phyloP scores from a whole-genome alignment of 1,140 invertebrate species.

The Brachionus calyciflorus region DNA sequence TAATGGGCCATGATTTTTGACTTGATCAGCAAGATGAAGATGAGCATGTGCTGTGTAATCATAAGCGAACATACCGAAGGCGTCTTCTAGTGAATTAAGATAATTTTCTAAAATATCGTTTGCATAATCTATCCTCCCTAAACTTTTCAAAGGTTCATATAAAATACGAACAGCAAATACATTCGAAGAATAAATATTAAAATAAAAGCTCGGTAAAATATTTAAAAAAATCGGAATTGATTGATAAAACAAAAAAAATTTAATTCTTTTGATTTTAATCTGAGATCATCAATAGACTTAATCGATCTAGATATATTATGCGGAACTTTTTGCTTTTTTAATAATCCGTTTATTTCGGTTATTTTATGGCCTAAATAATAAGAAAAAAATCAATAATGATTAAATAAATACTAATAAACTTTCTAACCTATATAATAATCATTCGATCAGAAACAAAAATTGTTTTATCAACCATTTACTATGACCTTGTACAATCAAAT shows the following conservation, averaged over 20 bases:
- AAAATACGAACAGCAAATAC: neutral
- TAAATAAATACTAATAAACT: too few relatives aligned
- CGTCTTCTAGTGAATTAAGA: neutral
- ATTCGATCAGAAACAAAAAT: too few relatives aligned
- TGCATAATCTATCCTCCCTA: neutral
- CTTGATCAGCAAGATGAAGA: neutral
- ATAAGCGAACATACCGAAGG: neutral
- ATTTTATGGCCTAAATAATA: neutral
- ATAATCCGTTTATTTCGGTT: neutral
- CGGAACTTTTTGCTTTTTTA: neutral
- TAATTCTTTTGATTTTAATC: neutral
- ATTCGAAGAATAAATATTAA: neutral
- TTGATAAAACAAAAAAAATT: neutral
- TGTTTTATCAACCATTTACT: too few relatives aligned
- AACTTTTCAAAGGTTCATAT: neutral
- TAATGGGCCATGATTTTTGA: neutral
- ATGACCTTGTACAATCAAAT: too few relatives aligned
- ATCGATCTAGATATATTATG: neutral
- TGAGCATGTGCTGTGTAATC: constrained; percentile 3
- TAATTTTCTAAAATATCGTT: neutral
- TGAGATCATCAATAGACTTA: neutral
- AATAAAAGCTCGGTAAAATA: neutral
- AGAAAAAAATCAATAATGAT: too few relatives aligned
- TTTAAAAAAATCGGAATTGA: neutral
- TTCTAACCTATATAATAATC: too few relatives aligned